Conservation (phyloP, 2,888 invertebrate genomes). For the Pantelozetes paolii region DNA sequence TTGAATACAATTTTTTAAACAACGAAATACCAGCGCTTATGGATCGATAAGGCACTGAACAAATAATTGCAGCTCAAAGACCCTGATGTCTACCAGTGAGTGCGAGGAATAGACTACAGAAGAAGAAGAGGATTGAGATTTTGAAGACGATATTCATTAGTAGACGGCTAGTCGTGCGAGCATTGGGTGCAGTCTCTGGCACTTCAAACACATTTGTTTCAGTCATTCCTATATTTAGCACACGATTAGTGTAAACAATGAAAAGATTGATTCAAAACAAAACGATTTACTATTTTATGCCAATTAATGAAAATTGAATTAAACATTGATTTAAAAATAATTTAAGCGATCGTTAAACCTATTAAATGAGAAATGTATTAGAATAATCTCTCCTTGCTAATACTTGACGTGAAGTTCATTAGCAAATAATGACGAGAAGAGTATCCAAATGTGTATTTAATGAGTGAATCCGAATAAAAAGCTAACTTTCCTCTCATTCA, state of each 20-base stretch:
- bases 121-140: slow-evolving; percentile 1
- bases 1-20: slow-evolving; percentile 16
- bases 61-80: slow-evolving; percentile 22
- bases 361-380: too few relatives aligned
- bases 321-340: neutral
- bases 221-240: slow-evolving; percentile 28
- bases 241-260: slow-evolving; percentile 18
- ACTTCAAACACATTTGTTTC: slow-evolving; percentile 19
- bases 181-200: neutral
- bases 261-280: slow-evolving; percentile 12
- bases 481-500: too few relatives aligned
- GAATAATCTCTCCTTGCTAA: too few relatives aligned
- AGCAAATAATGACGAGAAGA: slow-evolving; percentile 1
- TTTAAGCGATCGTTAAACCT: too few relatives aligned
- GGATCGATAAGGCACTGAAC: slow-evolving; percentile 24
- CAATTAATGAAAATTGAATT: slow-evolving; percentile 14
- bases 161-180: neutral
- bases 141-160: slow-evolving; percentile 1
- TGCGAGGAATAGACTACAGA: neutral
- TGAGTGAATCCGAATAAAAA: too few relatives aligned
- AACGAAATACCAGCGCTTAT: neutral
- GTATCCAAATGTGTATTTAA: neutral
- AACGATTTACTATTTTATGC: slow-evolving; percentile 1
- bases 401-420: slow-evolving; percentile 16
- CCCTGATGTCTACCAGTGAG: neutral